Base-by-base conservation (phyloP, 2,113 vertebrate species). In the Taurulus bubalis region DNA sequence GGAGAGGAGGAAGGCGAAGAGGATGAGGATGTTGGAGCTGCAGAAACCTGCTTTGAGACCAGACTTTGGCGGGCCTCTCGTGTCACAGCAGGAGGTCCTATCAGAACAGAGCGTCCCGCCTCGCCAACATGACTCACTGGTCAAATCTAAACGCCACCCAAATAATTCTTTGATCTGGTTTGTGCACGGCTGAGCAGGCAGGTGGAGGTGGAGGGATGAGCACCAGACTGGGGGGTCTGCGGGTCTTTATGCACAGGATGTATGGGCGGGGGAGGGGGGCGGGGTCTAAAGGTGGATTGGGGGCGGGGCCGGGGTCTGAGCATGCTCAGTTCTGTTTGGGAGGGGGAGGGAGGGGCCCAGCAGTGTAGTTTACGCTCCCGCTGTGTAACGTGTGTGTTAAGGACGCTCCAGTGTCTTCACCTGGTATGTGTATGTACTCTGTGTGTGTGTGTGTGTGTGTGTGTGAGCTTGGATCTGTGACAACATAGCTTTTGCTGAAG, bases 281-380 rank as follows among this genome's bases (percentile, higher is more conserved):
- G 40, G 11, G 47, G 4, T 42, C 40, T 72, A 11, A 71, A 62
- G 75, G 36, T 49, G 78, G 79, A 90, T 18, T 36, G 55, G 63
- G 68, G 71, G 32, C 28, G 62, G 70, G 71, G 38, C n/a, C n/a
- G 36, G 24, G 8, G 26, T 76, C 51, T 82, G 73, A 87, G 78
- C 78, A 66, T 79, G 73, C 67, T 79, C 76, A 76, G 65, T 66
- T 70, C 69, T 47, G 72, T 59, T 60, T 28, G 62, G 75, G 81
- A 69, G 70, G 58, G 40, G n/a, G n/a, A n/a, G 68, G 64, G 66
- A 42, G 64, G 78, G 69, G 75, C 85, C 63, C 83, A 73, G 80
- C 70, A 47, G 79, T 91, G 85, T 91, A 87, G 87, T 85, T 91
- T 82, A 84, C 15, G 77, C 89, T 88, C 85, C 79, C 83, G 79